A percentile compares a stretch with the other conserved stretches of the same genome.
Conservation (phyloP, 2,797 vertebrate species). For the Labeo calbasu region DNA sequence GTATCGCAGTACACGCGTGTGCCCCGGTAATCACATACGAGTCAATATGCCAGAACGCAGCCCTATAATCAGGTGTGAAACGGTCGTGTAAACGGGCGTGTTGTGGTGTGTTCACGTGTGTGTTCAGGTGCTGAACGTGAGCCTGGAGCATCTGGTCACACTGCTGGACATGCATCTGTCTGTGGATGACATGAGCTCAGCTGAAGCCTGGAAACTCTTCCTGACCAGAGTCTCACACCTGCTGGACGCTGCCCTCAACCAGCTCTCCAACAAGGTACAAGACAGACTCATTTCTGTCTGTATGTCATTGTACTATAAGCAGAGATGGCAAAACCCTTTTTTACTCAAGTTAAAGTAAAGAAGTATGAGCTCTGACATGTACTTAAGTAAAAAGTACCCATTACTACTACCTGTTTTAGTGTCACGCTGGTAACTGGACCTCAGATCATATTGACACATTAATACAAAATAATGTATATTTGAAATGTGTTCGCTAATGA, state of each 20-base stretch:
- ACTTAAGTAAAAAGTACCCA: too few species aligned
- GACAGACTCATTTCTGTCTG: not conserved
- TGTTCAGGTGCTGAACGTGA: constrained; percentile 30
- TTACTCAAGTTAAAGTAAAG: too few species aligned
- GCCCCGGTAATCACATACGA: constrained; percentile 61
- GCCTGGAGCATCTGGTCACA: constrained; percentile 22
- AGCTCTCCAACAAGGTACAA: constrained; percentile 50
- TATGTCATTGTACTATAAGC: too few species aligned
- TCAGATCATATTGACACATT: too few species aligned
- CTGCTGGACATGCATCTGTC: constrained; percentile 40
- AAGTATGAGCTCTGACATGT: too few species aligned
- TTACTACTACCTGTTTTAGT: too few species aligned
- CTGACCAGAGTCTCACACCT: constrained; percentile 37
- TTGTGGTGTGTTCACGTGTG: not conserved
- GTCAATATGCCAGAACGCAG: not conserved
- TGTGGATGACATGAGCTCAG: not conserved
- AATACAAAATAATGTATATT: too few species aligned
- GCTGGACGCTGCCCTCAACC: constrained; percentile 38
- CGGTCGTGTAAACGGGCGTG: not conserved
- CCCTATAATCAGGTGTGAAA: not conserved
- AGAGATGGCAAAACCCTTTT: too few species aligned
- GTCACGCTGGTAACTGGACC: too few species aligned
- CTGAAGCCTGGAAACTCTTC: constrained; percentile 55
- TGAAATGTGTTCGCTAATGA: too few species aligned
- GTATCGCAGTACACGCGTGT: constrained; percentile 71